phyloP scores from a whole-genome alignment of 2,113 vertebrate species.

The Psittacula cyanocephala region DNA sequence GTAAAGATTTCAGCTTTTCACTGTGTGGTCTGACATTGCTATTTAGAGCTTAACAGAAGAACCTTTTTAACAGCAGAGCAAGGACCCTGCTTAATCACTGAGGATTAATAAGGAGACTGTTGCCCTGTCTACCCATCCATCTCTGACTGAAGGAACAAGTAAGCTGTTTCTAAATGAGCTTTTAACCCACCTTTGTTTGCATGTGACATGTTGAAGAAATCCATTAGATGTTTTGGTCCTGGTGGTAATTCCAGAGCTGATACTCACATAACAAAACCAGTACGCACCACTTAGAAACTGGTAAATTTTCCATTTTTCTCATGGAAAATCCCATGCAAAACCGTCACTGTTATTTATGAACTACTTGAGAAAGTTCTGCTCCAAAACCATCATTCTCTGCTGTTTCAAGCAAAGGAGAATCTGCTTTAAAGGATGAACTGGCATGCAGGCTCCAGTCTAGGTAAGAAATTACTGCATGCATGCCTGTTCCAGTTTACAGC shows the following conservation, averaged over 20 bases:
- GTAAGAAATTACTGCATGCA: not conserved
- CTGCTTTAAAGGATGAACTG: not conserved
- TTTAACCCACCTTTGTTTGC: not conserved
- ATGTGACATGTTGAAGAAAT: not conserved
- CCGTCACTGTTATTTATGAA: not conserved
- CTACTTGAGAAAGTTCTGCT: not conserved
- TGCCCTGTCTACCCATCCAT: not conserved
- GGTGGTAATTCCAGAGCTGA: not conserved
- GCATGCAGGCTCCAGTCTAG: not conserved
- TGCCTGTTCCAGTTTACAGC: not conserved
- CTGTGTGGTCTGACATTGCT: not conserved
- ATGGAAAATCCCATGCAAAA: not conserved
- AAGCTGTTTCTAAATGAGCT: not conserved
- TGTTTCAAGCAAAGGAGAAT: not conserved
- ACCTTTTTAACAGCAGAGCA: not conserved
- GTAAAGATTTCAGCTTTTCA: not conserved
- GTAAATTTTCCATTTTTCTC: not conserved
- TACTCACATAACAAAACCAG: not conserved
- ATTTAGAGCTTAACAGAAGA: not conserved
- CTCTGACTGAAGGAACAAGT: not conserved
- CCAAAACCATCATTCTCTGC: not conserved
- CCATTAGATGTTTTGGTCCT: not conserved
- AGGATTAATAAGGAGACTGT: not conserved
- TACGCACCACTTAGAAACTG: not conserved
- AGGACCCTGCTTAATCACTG: not conserved